phyloP scores from a whole-genome alignment of 2,888 invertebrate species.

The Amblyteles armatorius region DNA sequence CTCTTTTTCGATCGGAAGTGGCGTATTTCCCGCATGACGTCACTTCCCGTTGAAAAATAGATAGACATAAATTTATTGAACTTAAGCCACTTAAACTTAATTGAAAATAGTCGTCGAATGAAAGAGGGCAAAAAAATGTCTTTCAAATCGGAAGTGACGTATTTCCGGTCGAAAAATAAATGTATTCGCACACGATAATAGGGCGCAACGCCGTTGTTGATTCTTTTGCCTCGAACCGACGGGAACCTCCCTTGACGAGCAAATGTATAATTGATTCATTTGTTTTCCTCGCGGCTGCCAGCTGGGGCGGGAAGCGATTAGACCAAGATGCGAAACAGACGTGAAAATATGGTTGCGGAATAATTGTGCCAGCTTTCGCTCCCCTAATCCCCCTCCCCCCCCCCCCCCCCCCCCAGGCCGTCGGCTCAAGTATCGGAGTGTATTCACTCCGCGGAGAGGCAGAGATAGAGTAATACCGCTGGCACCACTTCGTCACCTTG shows the following conservation, averaged over 20 bases:
- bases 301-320: neutral
- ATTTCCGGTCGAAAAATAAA: neutral
- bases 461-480: slow-evolving; percentile 51
- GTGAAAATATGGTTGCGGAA: slow-evolving; percentile 50
- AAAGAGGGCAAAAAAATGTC: too few species aligned
- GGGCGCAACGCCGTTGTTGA: neutral
- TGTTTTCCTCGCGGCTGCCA: neutral
- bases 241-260: neutral
- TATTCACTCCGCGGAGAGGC: slow-evolving; percentile 57
- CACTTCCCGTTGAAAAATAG: too few species aligned
- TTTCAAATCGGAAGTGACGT: too few species aligned
- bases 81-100: too few species aligned
- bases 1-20: too few species aligned
- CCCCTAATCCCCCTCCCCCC: neutral
- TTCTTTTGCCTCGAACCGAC: neutral
- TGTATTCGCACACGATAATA: neutral
- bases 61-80: too few species aligned
- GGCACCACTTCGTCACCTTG: slow-evolving; percentile 81
- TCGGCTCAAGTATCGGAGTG: slow-evolving; percentile 45
- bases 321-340: slow-evolving; percentile 23
- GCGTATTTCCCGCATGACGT: too few species aligned
- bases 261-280: slow-evolving; percentile 21
- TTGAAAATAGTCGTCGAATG: too few species aligned
- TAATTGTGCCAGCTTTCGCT: slow-evolving; percentile 24
- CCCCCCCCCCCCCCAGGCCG: neutral